A percentile compares a stretch with the other conserved stretches of the same genome.
These are phyloP conservation scores for Pseudotriccus pelzelni DNA, from an alignment of 2,797 vertebrate genomes.

Conservation along the genomic window DNA sequence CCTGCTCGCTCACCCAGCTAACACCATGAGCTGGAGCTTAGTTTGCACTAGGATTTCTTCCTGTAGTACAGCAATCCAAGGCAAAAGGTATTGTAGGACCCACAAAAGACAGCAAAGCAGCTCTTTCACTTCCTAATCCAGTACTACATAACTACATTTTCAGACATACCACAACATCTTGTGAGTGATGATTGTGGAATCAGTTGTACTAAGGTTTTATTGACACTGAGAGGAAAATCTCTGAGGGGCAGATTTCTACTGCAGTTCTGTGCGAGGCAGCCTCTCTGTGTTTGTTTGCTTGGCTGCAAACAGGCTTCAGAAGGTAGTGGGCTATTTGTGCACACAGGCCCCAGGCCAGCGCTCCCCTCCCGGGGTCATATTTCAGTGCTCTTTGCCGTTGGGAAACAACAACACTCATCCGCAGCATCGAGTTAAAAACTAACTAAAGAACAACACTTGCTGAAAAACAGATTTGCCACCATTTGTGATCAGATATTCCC, in stretches of 20 bases:
- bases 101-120: not conserved
- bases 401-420: conserved; percentile 43
- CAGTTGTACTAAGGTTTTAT: not conserved
- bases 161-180: not conserved
- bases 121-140: not conserved
- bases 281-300: conserved; percentile 36
- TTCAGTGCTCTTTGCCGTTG: conserved; percentile 58
- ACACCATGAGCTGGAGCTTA: not conserved
- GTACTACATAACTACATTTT: not conserved
- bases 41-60: conserved; percentile 36
- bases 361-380: conserved; percentile 61
- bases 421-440: conserved; percentile 51
- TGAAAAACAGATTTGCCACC: not conserved
- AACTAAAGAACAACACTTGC: not conserved
- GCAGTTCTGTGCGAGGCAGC: not conserved
- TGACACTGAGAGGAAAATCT: not conserved
- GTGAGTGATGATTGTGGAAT: not conserved
- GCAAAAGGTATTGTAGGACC: conserved; percentile 10
- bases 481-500: not conserved
- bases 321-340: conserved; percentile 70
- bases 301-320: conserved; percentile 56
- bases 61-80: not conserved
- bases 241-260: not conserved
- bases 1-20: conserved; percentile 27
- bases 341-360: conserved; percentile 54